Conservation (phyloP, 2,888 invertebrate genomes). For the Epistrophe grossulariae region DNA sequence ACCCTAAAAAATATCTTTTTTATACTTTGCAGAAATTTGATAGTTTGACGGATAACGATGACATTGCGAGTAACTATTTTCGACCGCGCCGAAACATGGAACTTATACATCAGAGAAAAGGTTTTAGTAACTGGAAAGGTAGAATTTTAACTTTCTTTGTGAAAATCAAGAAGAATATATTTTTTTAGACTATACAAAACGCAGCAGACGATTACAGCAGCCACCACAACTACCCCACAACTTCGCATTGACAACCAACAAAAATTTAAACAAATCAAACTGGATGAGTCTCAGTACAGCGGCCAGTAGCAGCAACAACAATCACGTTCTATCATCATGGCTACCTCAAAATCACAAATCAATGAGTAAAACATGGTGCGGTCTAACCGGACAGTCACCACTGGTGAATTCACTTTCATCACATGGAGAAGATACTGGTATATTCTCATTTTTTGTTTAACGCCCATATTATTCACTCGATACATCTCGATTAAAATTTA, state of each 20-base stretch:
- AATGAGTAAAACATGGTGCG: slow-evolving; percentile 71
- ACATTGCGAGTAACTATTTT: slow-evolving; percentile 90
- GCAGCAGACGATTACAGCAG: slow-evolving; percentile 29
- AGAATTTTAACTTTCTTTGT: neutral
- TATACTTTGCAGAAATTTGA: slow-evolving; percentile 31
- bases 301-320: slow-evolving; percentile 52
- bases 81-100: slow-evolving; percentile 87
- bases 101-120: slow-evolving; percentile 85
- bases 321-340: slow-evolving; percentile 65
- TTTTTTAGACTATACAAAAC: slow-evolving; percentile 55
- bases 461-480: no score
- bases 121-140: slow-evolving; percentile 86
- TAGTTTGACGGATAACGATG: slow-evolving; percentile 84
- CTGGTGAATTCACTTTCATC: slow-evolving; percentile 17
- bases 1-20: no score
- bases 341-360: slow-evolving; percentile 63
- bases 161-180: neutral
- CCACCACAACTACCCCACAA: slow-evolving; percentile 26
- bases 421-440: neutral
- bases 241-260: neutral
- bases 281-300: slow-evolving; percentile 64
- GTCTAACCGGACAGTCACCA: slow-evolving; percentile 39
- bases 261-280: slow-evolving; percentile 24
- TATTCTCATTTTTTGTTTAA: neutral
- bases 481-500: no score